Evolutionary conservation across 2,797 vertebrate species (phyloP), one percentile per base, ranked within the genome.

Genomic region (Peromyscus nudipes): DNA sequence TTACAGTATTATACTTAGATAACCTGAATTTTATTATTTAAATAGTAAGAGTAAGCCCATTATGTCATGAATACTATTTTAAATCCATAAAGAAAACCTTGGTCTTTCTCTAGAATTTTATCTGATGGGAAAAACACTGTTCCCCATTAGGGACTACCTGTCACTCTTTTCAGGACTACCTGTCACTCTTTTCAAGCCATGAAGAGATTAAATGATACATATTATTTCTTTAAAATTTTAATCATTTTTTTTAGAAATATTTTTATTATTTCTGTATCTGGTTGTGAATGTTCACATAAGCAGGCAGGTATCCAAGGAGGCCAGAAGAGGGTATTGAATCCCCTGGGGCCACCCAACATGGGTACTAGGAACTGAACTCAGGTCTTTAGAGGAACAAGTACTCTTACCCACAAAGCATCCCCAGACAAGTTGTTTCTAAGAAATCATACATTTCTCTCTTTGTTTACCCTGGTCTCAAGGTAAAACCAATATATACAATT

Each of bases 361-460:
- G 49, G 49, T 55, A 29, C 34, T n/a, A 40, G 67, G 49, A 55
- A 71, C 46, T 71, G 31, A 71, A 71, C 27, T 69, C 6, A 9
- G 31, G 83, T 69, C 13, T 55, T 49, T 71, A n/a, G 34, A 87
- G 71, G 34, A 71, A 29, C 84, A 71, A 71, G 34, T 49, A 34
- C 49, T 71, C 46, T 37, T 55, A 86, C 12, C 46, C 65, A 55
- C 65, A 69, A n/a, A 69, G 21, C 23, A 40, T 71, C 65, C 64
- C 79, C 71, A 77, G 34, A 62, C 6, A 73, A 65, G 19, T 94
- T 67, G 93, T 62, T 96, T 96, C n/a, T 55, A 86, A 73, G 71
- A 97, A 89, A 75, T n/a, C 7, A 93, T 17, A 27, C 14, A 89
- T 83, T 97, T 96, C 29, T 76, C n/a, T 91, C 34, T 95, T 31